A percentile compares a stretch with the other conserved stretches of the same genome.
These are phyloP conservation scores for Carpatolechia fugitivella DNA, from an alignment of 2,888 invertebrate species.

Conservation along the genomic window DNA sequence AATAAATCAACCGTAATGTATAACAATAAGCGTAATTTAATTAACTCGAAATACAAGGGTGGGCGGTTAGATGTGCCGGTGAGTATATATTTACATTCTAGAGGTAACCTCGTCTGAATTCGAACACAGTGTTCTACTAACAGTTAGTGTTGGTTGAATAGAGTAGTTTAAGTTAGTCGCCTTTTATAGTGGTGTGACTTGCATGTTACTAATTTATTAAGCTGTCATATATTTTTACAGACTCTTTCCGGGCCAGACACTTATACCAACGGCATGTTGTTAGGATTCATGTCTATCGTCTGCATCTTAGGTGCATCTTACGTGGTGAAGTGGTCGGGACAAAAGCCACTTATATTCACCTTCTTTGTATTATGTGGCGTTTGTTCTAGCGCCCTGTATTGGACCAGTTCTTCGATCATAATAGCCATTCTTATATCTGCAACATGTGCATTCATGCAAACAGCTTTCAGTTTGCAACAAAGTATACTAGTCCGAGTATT, in stretches of 20 bases:
- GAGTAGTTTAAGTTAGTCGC: no score
- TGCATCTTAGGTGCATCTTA: constrained; percentile 35
- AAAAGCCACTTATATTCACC: constrained; percentile 39
- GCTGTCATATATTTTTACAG: no score
- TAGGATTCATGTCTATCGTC: constrained; percentile 37
- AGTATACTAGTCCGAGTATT: constrained; percentile 47
- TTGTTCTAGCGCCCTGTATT: constrained; percentile 41
- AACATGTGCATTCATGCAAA: constrained; percentile 45
- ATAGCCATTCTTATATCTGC: constrained; percentile 45
- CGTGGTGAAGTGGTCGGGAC: constrained; percentile 38
- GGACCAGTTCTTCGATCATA: constrained; percentile 42
- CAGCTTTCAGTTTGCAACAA: constrained; percentile 40
- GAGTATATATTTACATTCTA: no score
- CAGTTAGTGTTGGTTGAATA: no score
- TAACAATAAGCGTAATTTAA: no score
- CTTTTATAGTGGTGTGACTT: no score
- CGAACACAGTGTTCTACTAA: no score
- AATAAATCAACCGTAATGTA: no score
- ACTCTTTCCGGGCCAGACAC: constrained; percentile 44
- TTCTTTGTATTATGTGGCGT: constrained; percentile 33
- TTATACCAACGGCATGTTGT: constrained; percentile 44
- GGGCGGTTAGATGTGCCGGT: no score
- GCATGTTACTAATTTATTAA: no score
- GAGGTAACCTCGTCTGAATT: no score
- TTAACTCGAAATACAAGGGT: no score